Base-by-base conservation (phyloP, 1,140 invertebrate genomes). In the Tetramorium simillimum region DNA sequence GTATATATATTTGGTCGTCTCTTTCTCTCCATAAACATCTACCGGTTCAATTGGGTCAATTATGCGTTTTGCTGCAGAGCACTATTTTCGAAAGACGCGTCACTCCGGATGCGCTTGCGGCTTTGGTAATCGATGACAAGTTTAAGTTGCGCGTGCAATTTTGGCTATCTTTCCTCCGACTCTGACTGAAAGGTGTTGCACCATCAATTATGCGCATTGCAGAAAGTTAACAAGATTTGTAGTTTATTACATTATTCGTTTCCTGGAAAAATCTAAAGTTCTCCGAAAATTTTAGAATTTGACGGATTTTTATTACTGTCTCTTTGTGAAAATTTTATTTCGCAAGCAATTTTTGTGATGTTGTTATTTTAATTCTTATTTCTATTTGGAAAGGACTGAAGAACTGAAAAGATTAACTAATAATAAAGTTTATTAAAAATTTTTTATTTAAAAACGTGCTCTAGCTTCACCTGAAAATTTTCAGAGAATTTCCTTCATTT, bases 31-130 rank as follows among this genome's bases (percentile, higher is more conserved):
- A 33, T 49, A 80, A 80, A 67, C 77, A 53, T 16, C 33, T 46
- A 80, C 14, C n/a, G 56, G 33, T 70, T 16, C 69, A 89, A 90
- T 90, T 90, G 85, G 89, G 86, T 90, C 88, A 90, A 85, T 90
- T 90, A 65, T 56, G 75, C n/a, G 51, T 82, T 76, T 84, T 75
- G 56, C 62, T 49, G 33, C 53, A 56, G 24, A 80, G 46, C 58
- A 89, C 21, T 75, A 51, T 89, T 90, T 89, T 85, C 43, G 51
- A 90, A 89, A 89, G 72, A 80, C 28, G 76, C 62, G 60, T 89
- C 49, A 89, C 12, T 67, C 18, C 2, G 21, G 73, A 85, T 49
- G 51, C 51, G 56, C 56, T 86, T 70, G 46, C 56, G 12, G 21
- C 53, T 40, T 4, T 37, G 28, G 60, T 78, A 51, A 78, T 65